These are phyloP conservation scores for Mesochorus sp. DNA, from an alignment of 2,888 invertebrate genomes.

Conservation along the genomic window DNA sequence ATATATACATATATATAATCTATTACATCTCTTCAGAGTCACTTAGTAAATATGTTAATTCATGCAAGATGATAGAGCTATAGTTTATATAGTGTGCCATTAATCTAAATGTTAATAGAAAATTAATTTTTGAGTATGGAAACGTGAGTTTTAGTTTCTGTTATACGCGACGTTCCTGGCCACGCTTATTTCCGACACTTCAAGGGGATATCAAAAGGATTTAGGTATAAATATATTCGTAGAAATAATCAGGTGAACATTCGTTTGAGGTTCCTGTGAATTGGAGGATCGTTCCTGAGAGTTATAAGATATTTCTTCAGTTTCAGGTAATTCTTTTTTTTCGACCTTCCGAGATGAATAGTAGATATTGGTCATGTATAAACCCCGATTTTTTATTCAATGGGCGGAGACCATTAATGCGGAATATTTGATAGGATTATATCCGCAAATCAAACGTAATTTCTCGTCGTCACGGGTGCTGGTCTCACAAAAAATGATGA, in stretches of 20 bases:
- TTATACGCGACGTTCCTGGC: too few relatives aligned
- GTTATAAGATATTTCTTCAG: conserved; percentile 21
- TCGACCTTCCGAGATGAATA: not conserved
- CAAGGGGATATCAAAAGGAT: conserved; percentile 11
- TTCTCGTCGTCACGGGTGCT: too few relatives aligned
- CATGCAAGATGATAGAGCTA: not conserved
- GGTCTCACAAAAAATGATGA: not conserved
- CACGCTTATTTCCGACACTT: conserved; percentile 35
- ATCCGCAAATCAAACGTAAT: not conserved
- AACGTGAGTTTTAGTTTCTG: conserved; percentile 7
- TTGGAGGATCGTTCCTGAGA: conserved; percentile 32
- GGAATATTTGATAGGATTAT: conserved; percentile 30
- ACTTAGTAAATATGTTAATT: conserved; percentile 57
- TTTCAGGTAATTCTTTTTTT: conserved; percentile 46
- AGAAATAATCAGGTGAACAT: conserved; percentile 3
- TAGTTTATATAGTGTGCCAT: conserved; percentile 32
- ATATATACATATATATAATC: conserved; percentile 31
- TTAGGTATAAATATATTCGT: conserved; percentile 26
- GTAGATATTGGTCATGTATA: not conserved
- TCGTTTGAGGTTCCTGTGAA: conserved; percentile 42
- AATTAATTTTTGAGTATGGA: conserved; percentile 46
- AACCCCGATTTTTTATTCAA: conserved; percentile 5
- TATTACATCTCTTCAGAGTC: conserved; percentile 19
- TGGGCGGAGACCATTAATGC: conserved; percentile 17
- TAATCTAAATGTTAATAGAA: conserved; percentile 65